phyloP scores from a whole-genome alignment of 2,797 vertebrate genomes.

The Varecia variegata region DNA sequence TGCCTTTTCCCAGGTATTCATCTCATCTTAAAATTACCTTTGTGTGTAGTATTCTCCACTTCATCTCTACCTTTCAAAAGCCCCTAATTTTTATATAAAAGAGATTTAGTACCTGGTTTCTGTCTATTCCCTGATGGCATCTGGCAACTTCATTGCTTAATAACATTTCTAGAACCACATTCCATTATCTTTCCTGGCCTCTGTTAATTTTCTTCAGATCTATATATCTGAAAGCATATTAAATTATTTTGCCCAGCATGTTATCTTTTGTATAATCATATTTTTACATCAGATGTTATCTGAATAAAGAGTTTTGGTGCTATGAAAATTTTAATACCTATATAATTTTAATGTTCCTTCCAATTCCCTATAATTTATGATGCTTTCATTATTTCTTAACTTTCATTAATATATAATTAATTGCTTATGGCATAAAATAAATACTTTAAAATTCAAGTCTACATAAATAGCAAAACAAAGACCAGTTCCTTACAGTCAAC shows the following conservation, averaged over 20 bases:
- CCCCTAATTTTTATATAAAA: neutral
- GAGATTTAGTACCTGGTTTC: neutral
- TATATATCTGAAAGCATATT: neutral
- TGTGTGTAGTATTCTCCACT: neutral
- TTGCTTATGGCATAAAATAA: slow-evolving; percentile 42
- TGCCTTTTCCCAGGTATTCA: neutral
- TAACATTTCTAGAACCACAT: neutral
- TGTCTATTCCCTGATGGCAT: neutral
- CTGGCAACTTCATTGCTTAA: slow-evolving; percentile 7
- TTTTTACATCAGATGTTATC: neutral
- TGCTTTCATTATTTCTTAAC: slow-evolving; percentile 30
- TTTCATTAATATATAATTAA: slow-evolving; percentile 65
- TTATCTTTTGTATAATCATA: neutral
- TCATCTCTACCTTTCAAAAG: neutral
- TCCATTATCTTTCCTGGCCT: neutral
- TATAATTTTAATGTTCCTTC: neutral
- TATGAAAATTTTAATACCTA: slow-evolving; percentile 12
- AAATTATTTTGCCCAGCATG: neutral
- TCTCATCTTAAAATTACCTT: neutral
- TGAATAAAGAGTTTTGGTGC: neutral
- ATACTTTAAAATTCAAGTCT: slow-evolving; percentile 37
- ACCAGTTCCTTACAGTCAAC: neutral
- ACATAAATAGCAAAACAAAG: slow-evolving; percentile 36
- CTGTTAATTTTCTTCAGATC: neutral
- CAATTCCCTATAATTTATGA: slow-evolving; percentile 23